phyloP scores from a whole-genome alignment of 2,113 vertebrate species.

The Diadophis punctatus region DNA sequence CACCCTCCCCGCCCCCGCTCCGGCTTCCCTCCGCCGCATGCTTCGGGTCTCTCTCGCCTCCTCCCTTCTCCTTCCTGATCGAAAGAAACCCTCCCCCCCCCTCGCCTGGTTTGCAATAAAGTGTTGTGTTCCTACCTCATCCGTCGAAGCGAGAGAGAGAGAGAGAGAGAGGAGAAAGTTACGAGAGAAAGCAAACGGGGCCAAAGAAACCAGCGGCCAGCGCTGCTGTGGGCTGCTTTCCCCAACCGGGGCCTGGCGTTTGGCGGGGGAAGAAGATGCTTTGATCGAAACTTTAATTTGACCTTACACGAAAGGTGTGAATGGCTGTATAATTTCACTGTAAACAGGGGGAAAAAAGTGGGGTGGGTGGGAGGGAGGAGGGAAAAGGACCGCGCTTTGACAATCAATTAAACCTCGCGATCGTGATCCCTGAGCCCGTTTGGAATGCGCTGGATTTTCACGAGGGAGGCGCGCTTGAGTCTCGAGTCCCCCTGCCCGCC shows the following conservation, averaged over 20 bases:
- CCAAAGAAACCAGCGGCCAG: background rate
- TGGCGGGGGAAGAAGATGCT: background rate
- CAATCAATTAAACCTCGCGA: constrained; percentile 75
- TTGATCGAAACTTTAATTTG: constrained; percentile 26
- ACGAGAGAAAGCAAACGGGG: constrained; percentile 20
- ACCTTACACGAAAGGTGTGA: constrained; percentile 35
- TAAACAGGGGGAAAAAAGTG: constrained; percentile 65
- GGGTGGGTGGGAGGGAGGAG: background rate
- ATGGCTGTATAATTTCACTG: constrained; percentile 66
- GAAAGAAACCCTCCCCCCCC: too few relatives aligned
- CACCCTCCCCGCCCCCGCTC: background rate
- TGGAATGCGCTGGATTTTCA: background rate
- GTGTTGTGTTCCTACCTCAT: constrained; percentile 89
- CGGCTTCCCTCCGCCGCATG: background rate
- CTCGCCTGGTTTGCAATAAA: background rate
- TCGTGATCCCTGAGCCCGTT: constrained; percentile 31
- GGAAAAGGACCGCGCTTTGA: constrained; percentile 70
- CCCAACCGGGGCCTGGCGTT: constrained; percentile 29
- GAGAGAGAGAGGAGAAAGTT: constrained; percentile 32
- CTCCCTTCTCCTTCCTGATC: too few relatives aligned
- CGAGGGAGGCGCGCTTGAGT: background rate
- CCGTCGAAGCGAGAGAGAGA: constrained; percentile 36
- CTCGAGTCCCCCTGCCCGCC: too few relatives aligned
- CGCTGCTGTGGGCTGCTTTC: background rate
- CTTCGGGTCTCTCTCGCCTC: background rate